Evolutionary conservation across 2,113 vertebrate genomes (phyloP), one percentile per base, ranked within the genome.

Genomic region (Sakesphorus luctuosus): DNA sequence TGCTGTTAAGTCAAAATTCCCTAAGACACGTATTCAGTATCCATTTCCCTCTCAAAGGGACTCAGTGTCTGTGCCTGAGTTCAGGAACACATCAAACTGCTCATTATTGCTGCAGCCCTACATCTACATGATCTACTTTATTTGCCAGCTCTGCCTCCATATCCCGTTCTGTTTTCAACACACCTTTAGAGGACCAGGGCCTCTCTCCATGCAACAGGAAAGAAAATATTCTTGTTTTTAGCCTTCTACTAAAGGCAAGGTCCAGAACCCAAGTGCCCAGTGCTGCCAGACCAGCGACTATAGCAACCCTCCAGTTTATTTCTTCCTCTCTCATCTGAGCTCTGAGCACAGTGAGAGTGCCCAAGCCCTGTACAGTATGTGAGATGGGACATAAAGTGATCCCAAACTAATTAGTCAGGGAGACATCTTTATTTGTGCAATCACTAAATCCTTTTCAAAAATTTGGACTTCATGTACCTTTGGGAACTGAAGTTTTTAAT

Each of bases 401-500:
- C 74, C 62, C 53, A 65, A 71, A 65, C 56, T 47, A 92, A 87
- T 91, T 71, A 95, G 52, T 15, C 2, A 2, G 38, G 18, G 50
- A 78, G 90, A 82, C 23, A 43, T 66, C 84, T 94, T 81, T 50
- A 94, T 91, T 74, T 85, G 18, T 44, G n/a, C 71, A 53, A 67
- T 43, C 87, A n/a, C 63, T 87, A 72, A 69, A 90, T 69, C 53
- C 63, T 83, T 72, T 28, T 50, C 18, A 74, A 77, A 89, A 87
- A 84, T 29, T 31, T 26, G 65, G 36, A 46, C 52, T 81, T 56
- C 7, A 6, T 13, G 31, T 40, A n/a, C 44, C 49, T 91, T 29
- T 26, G 74, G 72, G 59, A 91, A 74, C 38, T 24, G 31, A 89
- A 95, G 62, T 91, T 94, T 94, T 92, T 91, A 94, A 90, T 78